Conservation (phyloP, 1,140 invertebrate species). For the Heliconius hewitsoni region DNA sequence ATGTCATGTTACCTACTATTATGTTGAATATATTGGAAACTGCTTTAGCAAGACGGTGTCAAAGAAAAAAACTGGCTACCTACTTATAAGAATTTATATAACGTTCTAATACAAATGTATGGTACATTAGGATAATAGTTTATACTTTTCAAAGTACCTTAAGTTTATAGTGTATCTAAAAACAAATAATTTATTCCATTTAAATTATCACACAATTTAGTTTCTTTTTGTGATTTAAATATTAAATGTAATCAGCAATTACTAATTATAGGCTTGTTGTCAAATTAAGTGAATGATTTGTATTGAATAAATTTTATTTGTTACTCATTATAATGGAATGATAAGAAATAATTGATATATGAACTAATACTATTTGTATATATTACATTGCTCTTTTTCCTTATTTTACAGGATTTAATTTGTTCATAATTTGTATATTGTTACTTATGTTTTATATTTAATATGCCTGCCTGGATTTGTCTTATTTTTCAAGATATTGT, state of each 20-base stretch:
- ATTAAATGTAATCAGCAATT: not conserved
- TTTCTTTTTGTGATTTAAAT: not conserved
- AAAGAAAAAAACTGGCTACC: slow-evolving; percentile 42
- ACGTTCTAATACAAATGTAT: slow-evolving; percentile 1
- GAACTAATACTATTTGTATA: not conserved
- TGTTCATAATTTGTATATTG: no score
- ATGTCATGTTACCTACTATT: slow-evolving; percentile 51
- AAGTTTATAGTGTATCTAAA: not conserved
- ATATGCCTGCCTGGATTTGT: no score
- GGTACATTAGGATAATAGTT: not conserved
- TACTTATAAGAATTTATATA: slow-evolving; percentile 29
- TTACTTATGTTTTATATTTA: no score
- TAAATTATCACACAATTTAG: not conserved
- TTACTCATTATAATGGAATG: not conserved
- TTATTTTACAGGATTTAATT: no score
- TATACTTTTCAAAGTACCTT: not conserved
- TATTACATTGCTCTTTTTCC: no score
- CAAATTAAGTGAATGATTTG: no score
- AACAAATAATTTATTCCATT: not conserved
- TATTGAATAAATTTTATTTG: not conserved
- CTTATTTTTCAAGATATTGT: no score
- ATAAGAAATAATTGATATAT: not conserved
- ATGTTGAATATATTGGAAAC: slow-evolving; percentile 47
- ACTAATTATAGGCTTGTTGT: not conserved
- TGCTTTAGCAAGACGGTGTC: slow-evolving; percentile 35